phyloP scores from a whole-genome alignment of 2,113 vertebrate genomes.

The Podilymbus podiceps region DNA sequence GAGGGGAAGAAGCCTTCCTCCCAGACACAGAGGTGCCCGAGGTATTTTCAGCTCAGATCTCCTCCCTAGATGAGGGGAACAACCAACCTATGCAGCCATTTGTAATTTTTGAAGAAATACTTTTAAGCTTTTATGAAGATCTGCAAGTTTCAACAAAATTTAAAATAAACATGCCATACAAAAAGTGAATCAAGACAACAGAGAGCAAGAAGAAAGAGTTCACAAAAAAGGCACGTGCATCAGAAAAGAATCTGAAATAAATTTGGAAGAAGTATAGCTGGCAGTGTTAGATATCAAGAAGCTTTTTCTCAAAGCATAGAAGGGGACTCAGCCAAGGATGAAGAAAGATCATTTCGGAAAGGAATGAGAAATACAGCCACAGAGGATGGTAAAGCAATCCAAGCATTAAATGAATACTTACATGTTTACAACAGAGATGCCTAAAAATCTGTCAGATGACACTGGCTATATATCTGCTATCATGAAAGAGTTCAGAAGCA shows the following conservation, averaged over 20 bases:
- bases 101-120: neutral
- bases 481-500: slow-evolving; percentile 46
- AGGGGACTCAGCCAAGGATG: slow-evolving; percentile 70
- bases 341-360: slow-evolving; percentile 76
- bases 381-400: slow-evolving; percentile 74
- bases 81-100: neutral
- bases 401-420: slow-evolving; percentile 84
- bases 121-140: neutral
- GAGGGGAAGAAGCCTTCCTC: neutral
- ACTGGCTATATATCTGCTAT: slow-evolving; percentile 55
- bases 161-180: neutral
- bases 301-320: slow-evolving; percentile 55
- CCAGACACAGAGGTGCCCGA: neutral
- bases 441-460: slow-evolving; percentile 68
- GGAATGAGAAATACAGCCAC: slow-evolving; percentile 74
- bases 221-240: neutral
- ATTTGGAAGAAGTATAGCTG: slow-evolving; percentile 14
- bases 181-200: neutral
- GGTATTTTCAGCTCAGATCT: neutral
- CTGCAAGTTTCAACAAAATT: neutral
- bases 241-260: slow-evolving; percentile 2
- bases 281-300: slow-evolving; percentile 48
- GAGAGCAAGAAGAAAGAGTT: neutral
- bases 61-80: neutral
- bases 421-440: slow-evolving; percentile 77